Conservation (phyloP, 2,113 vertebrate species). For the Cnemophilus loriae region DNA sequence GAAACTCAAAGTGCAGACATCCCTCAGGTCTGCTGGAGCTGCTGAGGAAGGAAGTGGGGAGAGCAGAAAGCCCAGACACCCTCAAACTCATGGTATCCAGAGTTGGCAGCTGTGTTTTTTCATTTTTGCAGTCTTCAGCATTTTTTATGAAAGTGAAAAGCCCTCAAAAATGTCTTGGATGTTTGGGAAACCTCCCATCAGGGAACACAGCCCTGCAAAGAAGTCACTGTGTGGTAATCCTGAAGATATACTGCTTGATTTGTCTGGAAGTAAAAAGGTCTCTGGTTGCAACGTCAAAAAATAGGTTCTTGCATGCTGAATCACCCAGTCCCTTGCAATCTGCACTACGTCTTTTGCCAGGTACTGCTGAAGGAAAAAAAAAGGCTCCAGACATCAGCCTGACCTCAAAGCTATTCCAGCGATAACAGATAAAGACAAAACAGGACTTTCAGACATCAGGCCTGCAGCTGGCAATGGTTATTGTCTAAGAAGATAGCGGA, state of each 20-base stretch:
- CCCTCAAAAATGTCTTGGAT: background rate
- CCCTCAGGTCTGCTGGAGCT: background rate
- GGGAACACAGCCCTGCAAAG: background rate
- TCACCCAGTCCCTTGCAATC: background rate
- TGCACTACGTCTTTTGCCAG: background rate
- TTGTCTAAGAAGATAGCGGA: background rate
- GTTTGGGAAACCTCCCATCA: background rate
- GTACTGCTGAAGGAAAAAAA: background rate
- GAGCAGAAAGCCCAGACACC: background rate
- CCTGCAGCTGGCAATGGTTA: constrained; percentile 10
- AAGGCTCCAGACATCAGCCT: background rate
- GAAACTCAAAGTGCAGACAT: background rate
- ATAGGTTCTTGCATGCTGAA: background rate
- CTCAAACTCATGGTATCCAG: background rate
- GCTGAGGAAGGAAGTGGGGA: background rate
- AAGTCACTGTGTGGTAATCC: background rate
- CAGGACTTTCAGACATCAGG: constrained; percentile 28
- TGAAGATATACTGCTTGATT: background rate
- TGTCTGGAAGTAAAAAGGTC: background rate
- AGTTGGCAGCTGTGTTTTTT: background rate
- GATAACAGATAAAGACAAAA: constrained; percentile 44
- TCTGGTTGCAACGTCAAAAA: background rate
- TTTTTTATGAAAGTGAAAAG: background rate
- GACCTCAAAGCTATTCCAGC: background rate
- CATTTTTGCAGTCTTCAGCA: background rate